Base-by-base conservation (phyloP, 2,888 invertebrate genomes). In the Lumbricus terrestris region DNA sequence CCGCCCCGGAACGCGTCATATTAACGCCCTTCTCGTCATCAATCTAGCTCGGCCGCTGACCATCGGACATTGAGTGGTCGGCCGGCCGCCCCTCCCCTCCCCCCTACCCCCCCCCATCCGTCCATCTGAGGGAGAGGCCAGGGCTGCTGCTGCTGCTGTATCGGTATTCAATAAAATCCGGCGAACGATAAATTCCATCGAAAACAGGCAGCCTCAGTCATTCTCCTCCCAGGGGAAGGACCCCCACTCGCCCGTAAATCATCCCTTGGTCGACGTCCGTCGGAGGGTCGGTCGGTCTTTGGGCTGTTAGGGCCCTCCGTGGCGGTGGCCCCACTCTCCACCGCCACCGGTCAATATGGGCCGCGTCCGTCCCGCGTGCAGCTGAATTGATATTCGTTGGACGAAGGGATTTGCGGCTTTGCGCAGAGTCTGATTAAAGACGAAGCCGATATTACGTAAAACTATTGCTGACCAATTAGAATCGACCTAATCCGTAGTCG, bases 101-200 rank as follows among this genome's bases (percentile, higher is more conserved):
- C 69, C 29, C 69, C n/a, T 29, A 69, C 69, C 69, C 29, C 29
- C n/a, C 69, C 29, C 69, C 16, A n/a, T 69, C 69, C 69, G 42
- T 29, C 8, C 69, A 69, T 69, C 69, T 69, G 69, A 69, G 29
- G 85, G 85, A 23, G 18, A 18, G 20, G 35, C 35, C n/a, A n/a
- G n/a, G n/a, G n/a, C n/a, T n/a, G n/a, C n/a, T n/a, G n/a, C 18
- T n/a, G n/a, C n/a, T n/a, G n/a, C n/a, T n/a, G n/a, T 34, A 85
- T 85, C 85, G 85, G 85, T 34, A 85, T 85, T 85, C 85, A 85
- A 85, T 85, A 85, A 85, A 85, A 85, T 85, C 85, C 37, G 34
- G n/a, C 35, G 35, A 85, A 23, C 85, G 85, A 85, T 85, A 85
- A 85, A 85, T 85, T 85, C 85, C 37, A 85, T 85, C 85, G 20